Evolutionary conservation across 2,797 vertebrate species (phyloP).

Genomic region (Petrocephalus schoutedeni): DNA sequence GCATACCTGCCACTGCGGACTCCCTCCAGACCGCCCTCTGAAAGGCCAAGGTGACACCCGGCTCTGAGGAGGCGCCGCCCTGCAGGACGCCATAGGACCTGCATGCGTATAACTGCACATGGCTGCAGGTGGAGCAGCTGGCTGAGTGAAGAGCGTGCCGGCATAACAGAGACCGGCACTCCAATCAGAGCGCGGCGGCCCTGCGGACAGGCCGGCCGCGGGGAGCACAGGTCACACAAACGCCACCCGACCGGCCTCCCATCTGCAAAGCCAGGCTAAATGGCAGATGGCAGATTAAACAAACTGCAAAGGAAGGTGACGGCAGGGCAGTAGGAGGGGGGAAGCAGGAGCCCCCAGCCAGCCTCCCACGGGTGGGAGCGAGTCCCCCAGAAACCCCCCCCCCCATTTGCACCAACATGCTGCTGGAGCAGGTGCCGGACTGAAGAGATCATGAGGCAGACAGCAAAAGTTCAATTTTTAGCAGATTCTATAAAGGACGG

Average conservation of each 20-base stretch:
- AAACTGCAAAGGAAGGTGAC: not conserved
- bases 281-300: not conserved
- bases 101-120: not conserved
- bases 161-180: not conserved
- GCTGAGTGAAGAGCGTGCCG: not conserved
- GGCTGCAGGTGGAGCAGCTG: not conserved
- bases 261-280: not conserved
- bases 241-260: not conserved
- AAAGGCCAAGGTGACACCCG: not conserved
- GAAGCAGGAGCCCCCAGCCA: too few species aligned
- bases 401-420: too few species aligned
- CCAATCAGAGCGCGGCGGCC: not conserved
- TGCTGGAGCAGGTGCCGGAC: too few species aligned
- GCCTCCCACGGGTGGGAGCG: not conserved
- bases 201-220: not conserved
- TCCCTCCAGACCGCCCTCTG: not conserved
- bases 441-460: too few species aligned
- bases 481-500: too few species aligned
- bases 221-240: not conserved
- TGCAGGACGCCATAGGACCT: not conserved
- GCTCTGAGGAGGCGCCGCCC: not conserved
- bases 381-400: not conserved
- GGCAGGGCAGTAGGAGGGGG: too few species aligned
- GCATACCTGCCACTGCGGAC: not conserved
- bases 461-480: too few species aligned